Conservation (phyloP, 2,113 vertebrate species). For the Hystrix cristata region DNA sequence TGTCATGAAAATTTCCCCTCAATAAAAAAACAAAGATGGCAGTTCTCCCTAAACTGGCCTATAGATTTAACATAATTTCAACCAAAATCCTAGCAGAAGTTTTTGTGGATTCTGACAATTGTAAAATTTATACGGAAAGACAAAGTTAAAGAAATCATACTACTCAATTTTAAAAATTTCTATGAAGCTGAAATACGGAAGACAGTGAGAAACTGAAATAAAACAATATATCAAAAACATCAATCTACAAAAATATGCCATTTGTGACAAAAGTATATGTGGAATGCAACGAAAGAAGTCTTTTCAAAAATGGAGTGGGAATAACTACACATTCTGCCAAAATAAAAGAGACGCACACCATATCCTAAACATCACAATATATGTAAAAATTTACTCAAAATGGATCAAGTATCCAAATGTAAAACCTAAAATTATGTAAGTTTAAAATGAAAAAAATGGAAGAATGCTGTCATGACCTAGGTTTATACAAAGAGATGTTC, state of each 20-base stretch:
- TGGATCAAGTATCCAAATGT: neutral
- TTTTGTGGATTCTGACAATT: neutral
- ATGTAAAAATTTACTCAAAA: slow-evolving; percentile 29
- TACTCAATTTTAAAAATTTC: slow-evolving; percentile 21
- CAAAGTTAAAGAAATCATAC: neutral
- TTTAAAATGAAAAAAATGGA: neutral
- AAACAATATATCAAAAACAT: neutral
- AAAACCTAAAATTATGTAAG: neutral
- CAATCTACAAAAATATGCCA: neutral
- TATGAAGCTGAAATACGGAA: slow-evolving; percentile 19
- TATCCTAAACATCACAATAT: neutral
- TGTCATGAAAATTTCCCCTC: neutral
- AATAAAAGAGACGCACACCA: neutral
- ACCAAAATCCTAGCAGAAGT: neutral
- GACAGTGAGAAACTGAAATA: neutral
- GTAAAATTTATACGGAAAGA: neutral
- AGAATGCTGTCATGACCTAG: neutral
- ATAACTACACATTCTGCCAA: neutral
- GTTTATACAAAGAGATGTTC: neutral
- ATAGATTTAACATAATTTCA: neutral
- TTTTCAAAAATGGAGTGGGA: slow-evolving; percentile 12
- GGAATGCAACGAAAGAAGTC: neutral
- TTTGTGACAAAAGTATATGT: neutral
- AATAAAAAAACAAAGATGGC: slow-evolving; percentile 5
- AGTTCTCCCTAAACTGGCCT: neutral